phyloP scores from a whole-genome alignment of 2,113 vertebrate species.

The Telmatochromis sp. region DNA sequence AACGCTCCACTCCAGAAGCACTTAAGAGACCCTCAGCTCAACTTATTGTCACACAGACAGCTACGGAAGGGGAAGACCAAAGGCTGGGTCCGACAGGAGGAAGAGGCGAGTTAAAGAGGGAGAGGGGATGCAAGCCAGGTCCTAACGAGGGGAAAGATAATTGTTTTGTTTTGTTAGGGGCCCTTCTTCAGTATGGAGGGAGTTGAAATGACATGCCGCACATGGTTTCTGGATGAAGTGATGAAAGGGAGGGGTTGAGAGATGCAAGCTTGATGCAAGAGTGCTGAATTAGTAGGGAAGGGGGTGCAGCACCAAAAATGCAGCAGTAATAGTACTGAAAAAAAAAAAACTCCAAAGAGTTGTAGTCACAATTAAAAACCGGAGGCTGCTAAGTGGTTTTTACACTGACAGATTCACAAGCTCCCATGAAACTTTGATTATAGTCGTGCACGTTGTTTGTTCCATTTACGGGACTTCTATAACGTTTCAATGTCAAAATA shows the following conservation, averaged over 20 bases:
- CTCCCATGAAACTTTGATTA: slow-evolving; percentile 26
- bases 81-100: slow-evolving; percentile 21
- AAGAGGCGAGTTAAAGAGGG: slow-evolving; percentile 16
- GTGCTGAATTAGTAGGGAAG: background rate
- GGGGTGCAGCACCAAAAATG: background rate
- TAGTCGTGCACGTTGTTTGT: background rate
- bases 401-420: background rate
- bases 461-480: background rate
- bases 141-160: slow-evolving; percentile 61
- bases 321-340: background rate
- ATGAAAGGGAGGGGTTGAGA: background rate
- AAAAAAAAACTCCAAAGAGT: background rate
- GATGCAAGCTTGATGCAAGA: slow-evolving; percentile 6
- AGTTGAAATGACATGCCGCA: slow-evolving; percentile 51
- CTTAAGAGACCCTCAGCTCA: slow-evolving; percentile 61
- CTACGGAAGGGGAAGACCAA: background rate
- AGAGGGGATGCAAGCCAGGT: slow-evolving; percentile 44
- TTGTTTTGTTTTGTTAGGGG: slow-evolving; percentile 64
- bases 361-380: background rate
- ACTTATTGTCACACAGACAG: slow-evolving; percentile 47
- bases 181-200: slow-evolving; percentile 37
- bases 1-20: slow-evolving; percentile 58
- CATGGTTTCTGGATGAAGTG: slow-evolving; percentile 55
- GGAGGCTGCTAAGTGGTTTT: background rate
- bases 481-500: slow-evolving; percentile 38